Base-by-base conservation (phyloP, 2,888 invertebrate genomes). In the Cheilosia soror region DNA sequence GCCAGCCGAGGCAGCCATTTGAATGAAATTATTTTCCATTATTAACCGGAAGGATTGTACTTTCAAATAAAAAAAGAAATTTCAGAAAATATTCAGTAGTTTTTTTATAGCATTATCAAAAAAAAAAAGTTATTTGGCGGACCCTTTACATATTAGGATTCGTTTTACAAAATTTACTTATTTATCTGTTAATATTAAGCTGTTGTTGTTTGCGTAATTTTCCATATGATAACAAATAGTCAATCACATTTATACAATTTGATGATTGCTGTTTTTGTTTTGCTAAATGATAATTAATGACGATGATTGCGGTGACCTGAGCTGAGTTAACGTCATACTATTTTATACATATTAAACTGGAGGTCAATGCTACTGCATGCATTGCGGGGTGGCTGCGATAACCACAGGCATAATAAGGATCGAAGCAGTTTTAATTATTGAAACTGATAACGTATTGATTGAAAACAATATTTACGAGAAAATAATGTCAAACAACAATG, bases 371-470 rank as follows among this genome's bases (percentile, higher is more conserved):
- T 6, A 66, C 31, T 75, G 13, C 15, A 55, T 3, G 33, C 63
- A 27, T 37, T 55, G 33, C 33, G 53, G 63, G 47, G 63, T 65
- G 37, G 27, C 27, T 57, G 13, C n/a, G 65, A 68, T 76, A 76
- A 53, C 31, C 13, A 37, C 6, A 33, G 15, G n/a, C 7, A 31
- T 29, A n/a, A 33, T 55, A 2, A 11, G 9, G 5, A 11, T 63
- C 29, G 20, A 31, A 40, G 9, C 29, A 15, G 3, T 11, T 66
- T 40, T 5, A 29, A 7, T 33, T 33, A 49, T 63, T n/a, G 15
- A 29, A 27, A n/a, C 5, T 40, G 29, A 66, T 37, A 47, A 27
- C 7, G 25, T 5, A 49, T 63, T 49, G 37, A 40, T 42, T 20
- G 42, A 60, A 72, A 72, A 51, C 6, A 72, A 51, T 72, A 13